A percentile compares a stretch with the other conserved stretches of the same genome.
Evolutionary conservation across 2,797 vertebrate species (phyloP).

Genomic region (Thamnophis elegans): DNA sequence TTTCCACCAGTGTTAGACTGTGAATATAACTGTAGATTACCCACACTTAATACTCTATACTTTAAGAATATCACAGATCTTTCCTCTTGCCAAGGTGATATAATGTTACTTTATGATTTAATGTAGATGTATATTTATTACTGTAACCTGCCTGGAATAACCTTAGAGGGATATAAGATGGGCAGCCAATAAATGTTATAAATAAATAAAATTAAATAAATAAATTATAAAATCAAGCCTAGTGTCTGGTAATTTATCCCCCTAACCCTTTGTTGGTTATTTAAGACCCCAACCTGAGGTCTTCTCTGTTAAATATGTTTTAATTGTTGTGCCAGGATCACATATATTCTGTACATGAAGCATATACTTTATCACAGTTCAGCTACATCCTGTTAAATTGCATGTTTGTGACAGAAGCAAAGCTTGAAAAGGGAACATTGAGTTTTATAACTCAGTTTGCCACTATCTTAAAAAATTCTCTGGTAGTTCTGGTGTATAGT

Average conservation of each 20-base stretch:
- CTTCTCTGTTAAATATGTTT: background rate
- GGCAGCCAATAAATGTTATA: background rate
- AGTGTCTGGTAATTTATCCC: background rate
- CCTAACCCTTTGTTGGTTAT: background rate
- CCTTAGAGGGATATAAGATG: background rate
- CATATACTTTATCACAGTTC: background rate
- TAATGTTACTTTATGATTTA: background rate
- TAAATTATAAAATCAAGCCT: background rate
- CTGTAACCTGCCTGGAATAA: background rate
- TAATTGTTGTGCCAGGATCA: background rate
- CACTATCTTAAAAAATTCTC: background rate
- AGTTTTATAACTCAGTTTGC: background rate
- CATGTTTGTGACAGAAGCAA: background rate
- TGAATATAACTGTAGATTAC: background rate
- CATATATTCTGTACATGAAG: background rate
- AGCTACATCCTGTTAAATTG: background rate
- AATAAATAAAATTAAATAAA: background rate
- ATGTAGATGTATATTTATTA: background rate
- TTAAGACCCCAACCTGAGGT: background rate
- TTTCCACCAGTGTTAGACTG: background rate
- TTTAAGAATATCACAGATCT: background rate
- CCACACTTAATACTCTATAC: background rate
- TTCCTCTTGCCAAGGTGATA: background rate
- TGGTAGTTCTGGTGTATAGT: slow-evolving; percentile 24
- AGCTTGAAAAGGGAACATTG: background rate